Evolutionary conservation across 23 tunicate genomes (phyloP).

Genomic region (Diplosoma virens): DNA sequence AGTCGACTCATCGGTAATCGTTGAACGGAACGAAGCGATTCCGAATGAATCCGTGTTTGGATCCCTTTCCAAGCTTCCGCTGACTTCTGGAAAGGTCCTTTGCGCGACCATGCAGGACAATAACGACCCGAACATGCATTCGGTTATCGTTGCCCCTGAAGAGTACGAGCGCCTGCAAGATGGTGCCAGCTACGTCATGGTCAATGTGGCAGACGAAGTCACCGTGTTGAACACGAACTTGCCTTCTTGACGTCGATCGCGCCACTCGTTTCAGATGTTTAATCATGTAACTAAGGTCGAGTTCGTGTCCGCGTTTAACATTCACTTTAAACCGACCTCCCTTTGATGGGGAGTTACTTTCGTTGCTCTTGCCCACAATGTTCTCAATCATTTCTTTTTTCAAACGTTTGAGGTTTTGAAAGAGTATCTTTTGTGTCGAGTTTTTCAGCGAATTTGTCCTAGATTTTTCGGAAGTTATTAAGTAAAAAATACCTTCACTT

Average conservation of each 20-base stretch:
- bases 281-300: too few species aligned
- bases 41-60: background rate
- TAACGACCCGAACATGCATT: conserved; percentile 40
- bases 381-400: too few species aligned
- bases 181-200: conserved; percentile 31
- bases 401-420: too few species aligned
- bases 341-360: too few species aligned
- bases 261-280: background rate
- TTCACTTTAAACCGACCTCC: too few species aligned
- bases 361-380: too few species aligned
- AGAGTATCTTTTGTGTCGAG: too few species aligned
- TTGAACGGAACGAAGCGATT: background rate
- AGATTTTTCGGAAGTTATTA: too few species aligned
- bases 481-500: too few species aligned
- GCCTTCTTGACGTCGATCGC: background rate
- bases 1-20: background rate
- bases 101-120: background rate
- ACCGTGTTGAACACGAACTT: background rate
- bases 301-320: too few species aligned
- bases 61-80: background rate
- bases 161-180: conserved; percentile 3
- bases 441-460: too few species aligned
- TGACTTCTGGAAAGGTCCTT: background rate
- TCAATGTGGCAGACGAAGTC: conserved; percentile 33
- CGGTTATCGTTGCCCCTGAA: conserved; percentile 33